Base-by-base conservation (phyloP, 2,888 invertebrate genomes). In the Biston stratarius region DNA sequence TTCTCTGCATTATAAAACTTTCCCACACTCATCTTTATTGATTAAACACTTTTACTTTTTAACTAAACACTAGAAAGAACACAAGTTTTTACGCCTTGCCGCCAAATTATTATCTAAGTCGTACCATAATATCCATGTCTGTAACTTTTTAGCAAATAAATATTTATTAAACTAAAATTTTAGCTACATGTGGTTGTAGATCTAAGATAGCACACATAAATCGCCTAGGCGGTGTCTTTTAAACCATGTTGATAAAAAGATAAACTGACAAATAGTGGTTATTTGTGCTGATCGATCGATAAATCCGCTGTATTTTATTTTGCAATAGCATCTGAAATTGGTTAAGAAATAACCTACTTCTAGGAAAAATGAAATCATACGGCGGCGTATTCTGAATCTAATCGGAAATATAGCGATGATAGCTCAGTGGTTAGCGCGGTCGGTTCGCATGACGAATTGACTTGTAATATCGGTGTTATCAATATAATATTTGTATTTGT, bases 221-320 rank as follows among this genome's bases (percentile, higher is more conserved):
- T 57, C 33, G 47, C 40, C 44, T 55, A 62, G 58, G 42, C 67
- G 63, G 59, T 51, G 56, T 57, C 61, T 66, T 66, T 51, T 6
- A 44, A 55, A 42, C n/a, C 49, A 49, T 14, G 24, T 52, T 36
- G 61, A 51, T 57, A 55, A n/a, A 42, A 45, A 51, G 51, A 66
- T 45, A 65, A 40, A 5, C 8, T 38, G 38, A 57, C 57, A 66
- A 66, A 65, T 65, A 44, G 33, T 14, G 1, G 55, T 52, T 61
- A 66, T 61, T 66, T 61, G 55, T 7, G 38, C 33, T 47, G 38
- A 57, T 65, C 34, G 7, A 44, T 34, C 14, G 60, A 61, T 56
- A 65, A 11, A 45, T n/a, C 12, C 3, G 47, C 38, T 48, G 11
- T 45, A 59, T 59, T 58, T 45, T 51, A 58, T 63, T 51, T 45